Evolutionary conservation across 2,888 invertebrate genomes (phyloP).

Genomic region (Drosophila borborema): DNA sequence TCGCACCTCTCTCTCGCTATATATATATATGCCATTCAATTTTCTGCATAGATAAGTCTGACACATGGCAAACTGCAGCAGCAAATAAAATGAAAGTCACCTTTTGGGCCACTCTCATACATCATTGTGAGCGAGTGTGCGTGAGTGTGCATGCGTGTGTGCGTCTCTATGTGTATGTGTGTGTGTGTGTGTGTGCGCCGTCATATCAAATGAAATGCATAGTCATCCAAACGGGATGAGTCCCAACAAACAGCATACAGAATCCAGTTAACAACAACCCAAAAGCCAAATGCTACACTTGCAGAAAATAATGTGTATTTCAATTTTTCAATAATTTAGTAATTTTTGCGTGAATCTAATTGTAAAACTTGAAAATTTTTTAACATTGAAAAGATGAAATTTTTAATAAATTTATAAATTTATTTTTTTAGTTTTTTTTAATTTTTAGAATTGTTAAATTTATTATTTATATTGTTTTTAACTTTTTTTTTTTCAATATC

Average conservation of each 20-base stretch:
- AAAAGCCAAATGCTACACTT: conserved; percentile 12
- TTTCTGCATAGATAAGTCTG: conserved; percentile 76
- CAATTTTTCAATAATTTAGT: too few relatives aligned
- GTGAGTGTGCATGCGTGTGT: background rate
- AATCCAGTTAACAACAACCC: conserved; percentile 21
- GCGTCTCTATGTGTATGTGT: background rate
- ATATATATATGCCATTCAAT: conserved; percentile 67
- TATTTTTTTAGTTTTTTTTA: too few relatives aligned
- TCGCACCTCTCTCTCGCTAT: conserved; percentile 6
- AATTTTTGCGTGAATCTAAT: too few relatives aligned
- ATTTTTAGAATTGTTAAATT: too few relatives aligned
- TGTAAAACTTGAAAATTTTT: too few relatives aligned
- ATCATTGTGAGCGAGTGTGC: conserved; percentile 57
- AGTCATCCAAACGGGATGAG: conserved; percentile 62
- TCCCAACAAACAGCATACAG: conserved; percentile 22
- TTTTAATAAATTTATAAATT: too few relatives aligned
- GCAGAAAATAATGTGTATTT: background rate
- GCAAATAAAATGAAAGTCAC: conserved; percentile 74
- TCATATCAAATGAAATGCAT: conserved; percentile 78
- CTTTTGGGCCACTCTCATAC: conserved; percentile 71
- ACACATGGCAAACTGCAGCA: conserved; percentile 53
- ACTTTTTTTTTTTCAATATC: too few relatives aligned
- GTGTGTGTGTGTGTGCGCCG: conserved; percentile 9
- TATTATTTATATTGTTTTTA: too few relatives aligned
- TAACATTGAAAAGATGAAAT: too few relatives aligned